Evolutionary conservation across 2,888 invertebrate genomes (phyloP).

Genomic region (Standfussiana lucernea): DNA sequence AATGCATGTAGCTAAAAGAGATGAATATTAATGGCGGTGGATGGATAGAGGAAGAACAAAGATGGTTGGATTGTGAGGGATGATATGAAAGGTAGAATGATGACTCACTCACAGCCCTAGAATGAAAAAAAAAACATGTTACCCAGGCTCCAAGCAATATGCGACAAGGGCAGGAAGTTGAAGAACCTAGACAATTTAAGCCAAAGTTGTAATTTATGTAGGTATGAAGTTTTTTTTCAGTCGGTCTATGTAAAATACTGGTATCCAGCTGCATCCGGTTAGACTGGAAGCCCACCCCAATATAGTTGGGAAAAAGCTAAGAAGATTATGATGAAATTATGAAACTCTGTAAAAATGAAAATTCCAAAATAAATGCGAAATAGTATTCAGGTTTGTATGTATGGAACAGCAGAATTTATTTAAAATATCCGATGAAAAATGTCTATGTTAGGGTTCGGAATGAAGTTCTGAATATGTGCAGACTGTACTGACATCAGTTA

Average conservation of each 20-base stretch:
- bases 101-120: background rate
- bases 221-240: background rate
- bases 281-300: background rate
- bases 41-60: background rate
- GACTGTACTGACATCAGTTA: background rate
- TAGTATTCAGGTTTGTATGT: background rate
- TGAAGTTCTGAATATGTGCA: background rate
- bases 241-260: no score
- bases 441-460: background rate
- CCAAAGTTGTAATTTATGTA: background rate
- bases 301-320: background rate
- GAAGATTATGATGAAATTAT: background rate
- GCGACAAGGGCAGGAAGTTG: background rate
- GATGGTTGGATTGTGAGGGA: no score
- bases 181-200: background rate
- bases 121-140: background rate
- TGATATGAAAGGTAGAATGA: background rate
- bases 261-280: background rate
- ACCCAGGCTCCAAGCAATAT: background rate
- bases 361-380: background rate
- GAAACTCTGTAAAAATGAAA: background rate
- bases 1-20: background rate
- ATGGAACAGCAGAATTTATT: background rate
- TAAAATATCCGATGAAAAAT: background rate
- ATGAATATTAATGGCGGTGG: background rate